Evolutionary conservation across 92 coral and sea anemone genomes (phyloP), one percentile per base, ranked within the genome.

Genomic region (Epizoanthus rinbou): DNA sequence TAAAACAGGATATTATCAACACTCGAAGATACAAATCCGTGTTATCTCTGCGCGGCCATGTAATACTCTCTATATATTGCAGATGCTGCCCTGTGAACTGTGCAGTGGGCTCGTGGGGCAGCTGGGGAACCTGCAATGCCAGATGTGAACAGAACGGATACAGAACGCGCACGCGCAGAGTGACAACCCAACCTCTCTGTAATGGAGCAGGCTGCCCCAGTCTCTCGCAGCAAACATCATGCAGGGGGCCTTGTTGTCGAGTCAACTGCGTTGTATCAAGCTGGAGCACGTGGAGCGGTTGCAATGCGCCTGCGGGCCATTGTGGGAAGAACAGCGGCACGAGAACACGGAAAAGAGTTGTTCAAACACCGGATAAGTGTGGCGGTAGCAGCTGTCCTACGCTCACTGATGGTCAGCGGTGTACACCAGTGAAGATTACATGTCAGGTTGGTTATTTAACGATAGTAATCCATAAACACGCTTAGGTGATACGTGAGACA

Each of bases 61-160:
- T 76, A 8, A 88, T 78, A 24, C 41, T 84, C 9, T 93, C 95
- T 72, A 85, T 85, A 0, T 94, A 91, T 64, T 67, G 73, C 9
- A 93, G 99, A 22, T 96, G 99, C 80, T 96, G 99, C 58, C 99
- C 99, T 14, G 93, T 88, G 6, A 81, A 91, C 82, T 96, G 99
- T 65, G 87, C 69, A 23, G 85, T 81, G 47, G 54, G 85, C 11
- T 66, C 64, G 53, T 81, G 85, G 85, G 43, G 76, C n/a, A 25
- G 57, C 14, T 81, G 85, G 85, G 85, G 85, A 28, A n/a, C 65
- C 39, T 81, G 85, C 76, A 69, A 67, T 21, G 76, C 74, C 14
- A 66, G 33, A 10, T 81, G 85, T 69, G 85, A 69, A 22, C 83
- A 76, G 21, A 69, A 24, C 33, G 99, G 99, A 62, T 71, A 86